Base-by-base conservation (phyloP, 2,888 invertebrate species). In the Drymonia ruficornis region DNA sequence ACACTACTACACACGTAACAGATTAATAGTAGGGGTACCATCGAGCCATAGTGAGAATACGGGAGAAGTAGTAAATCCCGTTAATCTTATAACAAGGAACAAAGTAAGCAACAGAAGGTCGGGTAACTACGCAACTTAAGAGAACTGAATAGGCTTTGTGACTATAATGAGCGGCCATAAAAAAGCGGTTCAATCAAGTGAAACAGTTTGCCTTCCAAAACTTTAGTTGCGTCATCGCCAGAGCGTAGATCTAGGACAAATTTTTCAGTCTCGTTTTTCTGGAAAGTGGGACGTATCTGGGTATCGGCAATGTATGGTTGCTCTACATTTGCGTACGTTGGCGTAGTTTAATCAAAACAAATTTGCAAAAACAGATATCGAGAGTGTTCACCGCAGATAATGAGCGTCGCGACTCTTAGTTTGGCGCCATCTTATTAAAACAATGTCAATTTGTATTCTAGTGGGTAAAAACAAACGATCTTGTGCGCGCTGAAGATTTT, bases 401-500 rank as follows among this genome's bases (percentile, higher is more conserved):
- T 72, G 70, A 70, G 67, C 70, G 70, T 67, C 62, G 67, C 70
- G 70, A 63, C 70, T 67, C 70, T 70, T 70, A 70, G 72, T 70
- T 70, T 46, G 53, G 55, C 67, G 64, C 60, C 70, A 65, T 72
- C 72, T 72, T 70, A 65, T 70, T 72, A 67, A 70, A 70, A 70
- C 70, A 70, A 70, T 70, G 72, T 57, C 72, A 72, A 70, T 70
- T 70, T 72, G 67, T 70, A 70, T 70, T 70, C 70, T 72, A 65
- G 70, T 67, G 67, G 70, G 70, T 70, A 70, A 72, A 65, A 70
- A 72, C 65, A 70, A 67, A 63, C 58, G 70, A 61, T 53, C 61
- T 59, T 55, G 67, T 31, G 29, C 64, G 70, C 61, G 63, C 59
- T 59, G 61, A 61, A 72, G 40, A 8, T 70, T 70, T 70, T 68